A percentile compares a stretch with the other conserved stretches of the same genome.
Evolutionary conservation across 2,888 invertebrate species (phyloP).

Genomic region (Luffia ferchaultella): DNA sequence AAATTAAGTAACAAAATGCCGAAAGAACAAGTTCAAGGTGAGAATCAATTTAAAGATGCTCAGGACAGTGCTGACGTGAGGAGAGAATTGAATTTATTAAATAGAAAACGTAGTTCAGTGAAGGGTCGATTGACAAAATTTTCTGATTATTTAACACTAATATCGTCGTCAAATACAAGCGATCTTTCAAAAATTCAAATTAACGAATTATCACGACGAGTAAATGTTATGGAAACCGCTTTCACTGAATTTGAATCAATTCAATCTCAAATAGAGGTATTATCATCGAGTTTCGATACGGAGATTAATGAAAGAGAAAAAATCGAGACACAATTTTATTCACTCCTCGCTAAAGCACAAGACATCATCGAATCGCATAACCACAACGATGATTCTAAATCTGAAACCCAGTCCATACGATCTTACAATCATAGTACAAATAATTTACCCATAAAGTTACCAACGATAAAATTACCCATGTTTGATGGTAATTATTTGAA

Average conservation of each 20-base stretch:
- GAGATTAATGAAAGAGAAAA: not conserved
- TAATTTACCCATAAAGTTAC: not conserved
- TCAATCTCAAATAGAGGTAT: not conserved
- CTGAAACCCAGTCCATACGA: not conserved
- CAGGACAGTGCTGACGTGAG: no score
- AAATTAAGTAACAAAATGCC: no score
- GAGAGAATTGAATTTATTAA: no score
- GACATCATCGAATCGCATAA: not conserved
- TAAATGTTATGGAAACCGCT: not conserved
- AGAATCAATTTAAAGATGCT: no score
- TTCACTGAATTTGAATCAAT: not conserved
- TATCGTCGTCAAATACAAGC: no score
- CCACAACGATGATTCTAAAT: not conserved
- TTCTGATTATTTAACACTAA: no score
- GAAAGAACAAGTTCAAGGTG: no score
- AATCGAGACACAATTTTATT: not conserved
- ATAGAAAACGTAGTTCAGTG: no score
- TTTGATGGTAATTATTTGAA: slow-evolving; percentile 5
- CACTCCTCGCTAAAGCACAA: not conserved
- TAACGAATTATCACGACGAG: no score
- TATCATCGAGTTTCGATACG: not conserved
- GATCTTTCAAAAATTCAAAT: no score
- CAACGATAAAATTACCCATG: slow-evolving; percentile 3
- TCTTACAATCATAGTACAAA: no score
- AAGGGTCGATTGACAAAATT: no score